Evolutionary conservation across 2,888 invertebrate species (phyloP).

Genomic region (Chrysodeixis includens): DNA sequence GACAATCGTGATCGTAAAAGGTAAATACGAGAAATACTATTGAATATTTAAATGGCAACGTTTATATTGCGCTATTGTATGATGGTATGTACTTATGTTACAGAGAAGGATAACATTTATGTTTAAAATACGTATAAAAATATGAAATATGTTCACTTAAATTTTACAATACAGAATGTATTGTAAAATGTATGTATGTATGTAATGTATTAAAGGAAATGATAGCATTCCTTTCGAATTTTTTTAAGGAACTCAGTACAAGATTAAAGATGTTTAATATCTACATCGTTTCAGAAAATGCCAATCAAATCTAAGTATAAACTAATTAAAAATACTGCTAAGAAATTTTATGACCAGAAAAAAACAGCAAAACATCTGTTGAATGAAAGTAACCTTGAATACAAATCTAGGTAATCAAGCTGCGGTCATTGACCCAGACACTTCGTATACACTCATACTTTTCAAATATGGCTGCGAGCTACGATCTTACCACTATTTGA

Average conservation of each 20-base stretch:
- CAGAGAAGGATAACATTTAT: not conserved
- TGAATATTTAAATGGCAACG: not conserved
- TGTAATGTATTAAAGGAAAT: no score
- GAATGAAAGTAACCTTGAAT: slow-evolving; percentile 35
- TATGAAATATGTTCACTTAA: no score
- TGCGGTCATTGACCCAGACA: slow-evolving; percentile 46
- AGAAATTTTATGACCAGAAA: not conserved
- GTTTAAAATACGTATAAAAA: not conserved
- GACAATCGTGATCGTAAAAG: not conserved
- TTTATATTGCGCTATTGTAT: not conserved
- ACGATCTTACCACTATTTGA: no score
- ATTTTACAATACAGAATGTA: no score
- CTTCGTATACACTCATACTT: slow-evolving; percentile 35
- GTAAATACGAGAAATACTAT: not conserved
- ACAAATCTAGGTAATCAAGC: slow-evolving; percentile 30
- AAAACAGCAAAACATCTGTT: not conserved
- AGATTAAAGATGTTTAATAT: no score
- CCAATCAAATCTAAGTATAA: not conserved
- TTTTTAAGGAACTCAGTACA: no score
- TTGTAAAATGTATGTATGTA: no score
- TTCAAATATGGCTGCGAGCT: slow-evolving; percentile 42
- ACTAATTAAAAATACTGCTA: not conserved
- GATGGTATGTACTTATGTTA: slow-evolving; percentile 8
- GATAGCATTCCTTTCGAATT: no score
- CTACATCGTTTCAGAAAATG: no score